Evolutionary conservation across 2,113 vertebrate species (phyloP), one percentile per base, ranked within the genome.

Genomic region (Galbula dea): DNA sequence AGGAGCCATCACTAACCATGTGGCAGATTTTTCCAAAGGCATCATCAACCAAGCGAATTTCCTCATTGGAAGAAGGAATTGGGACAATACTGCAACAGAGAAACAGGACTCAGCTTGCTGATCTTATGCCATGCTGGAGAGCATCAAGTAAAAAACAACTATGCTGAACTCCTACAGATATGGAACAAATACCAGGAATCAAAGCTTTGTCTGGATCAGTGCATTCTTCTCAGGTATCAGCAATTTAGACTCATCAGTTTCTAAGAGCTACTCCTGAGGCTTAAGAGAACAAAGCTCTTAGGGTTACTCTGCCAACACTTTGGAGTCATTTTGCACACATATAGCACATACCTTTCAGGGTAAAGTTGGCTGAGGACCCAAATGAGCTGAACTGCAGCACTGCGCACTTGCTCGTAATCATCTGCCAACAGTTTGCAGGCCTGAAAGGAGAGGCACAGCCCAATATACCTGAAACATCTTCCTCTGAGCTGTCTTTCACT

Each of bases 351-450:
- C 99, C 99, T 99, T 86, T 99, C 99, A 24, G 99, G 98, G 91
- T 99, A 99, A 14, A 99, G 98, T 20, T 99, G 99, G 71, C 99
- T 99, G 65, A 99, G 97, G 73, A 99, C 99, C 99, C 99, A 99
- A 36, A 99, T 98, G 18, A 99, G 98, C 96, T 99, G 98, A 36
- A 99, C 99, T 0, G 99, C 98, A 15, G 98, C 99, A 20, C 99
- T 99, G n/a, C 99, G 99, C 13, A 99, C 99, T 97, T 99, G 99
- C 91, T 99, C 99, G 0, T 99, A 99, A 81, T 99, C 99, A 58
- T 99, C 99, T 7, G 98, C 98, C 86, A 99, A 93, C 88, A 99
- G 95, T 89, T 99, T 98, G 96, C 99, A 99, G 63, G 99, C 99
- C 99, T 99, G 95, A 32, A 94, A 71, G 27, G 48, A 95, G 32